Conservation (phyloP, 2,113 vertebrate genomes). For the Mustelus asterias region DNA sequence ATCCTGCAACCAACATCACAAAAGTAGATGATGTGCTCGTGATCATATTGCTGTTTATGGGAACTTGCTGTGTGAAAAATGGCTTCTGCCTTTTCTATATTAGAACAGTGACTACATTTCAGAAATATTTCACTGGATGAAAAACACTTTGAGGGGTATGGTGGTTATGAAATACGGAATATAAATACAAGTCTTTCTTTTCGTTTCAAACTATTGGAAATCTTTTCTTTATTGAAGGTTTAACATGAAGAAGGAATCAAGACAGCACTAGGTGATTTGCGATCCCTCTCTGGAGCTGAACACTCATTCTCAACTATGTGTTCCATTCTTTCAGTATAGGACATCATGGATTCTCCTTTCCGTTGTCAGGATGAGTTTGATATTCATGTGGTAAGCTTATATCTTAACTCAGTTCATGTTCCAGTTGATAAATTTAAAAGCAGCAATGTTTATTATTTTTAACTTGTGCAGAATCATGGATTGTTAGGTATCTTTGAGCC, state of each 20-base stretch:
- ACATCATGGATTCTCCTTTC: slow-evolving; percentile 88
- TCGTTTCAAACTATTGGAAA: too few relatives aligned
- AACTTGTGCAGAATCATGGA: neutral
- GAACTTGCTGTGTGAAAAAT: too few relatives aligned
- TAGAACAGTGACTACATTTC: too few relatives aligned
- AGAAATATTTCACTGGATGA: too few relatives aligned
- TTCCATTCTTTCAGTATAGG: slow-evolving; percentile 87
- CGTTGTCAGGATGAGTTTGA: slow-evolving; percentile 96
- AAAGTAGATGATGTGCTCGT: too few relatives aligned
- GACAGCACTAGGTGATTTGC: slow-evolving; percentile 68
- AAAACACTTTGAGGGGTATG: too few relatives aligned
- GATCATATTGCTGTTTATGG: too few relatives aligned
- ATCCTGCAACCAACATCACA: too few relatives aligned
- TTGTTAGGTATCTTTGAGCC: neutral
- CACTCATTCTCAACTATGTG: slow-evolving; percentile 95
- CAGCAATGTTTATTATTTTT: neutral
- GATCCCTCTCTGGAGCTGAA: slow-evolving; percentile 85
- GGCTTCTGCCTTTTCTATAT: too few relatives aligned
- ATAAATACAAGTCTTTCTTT: too few relatives aligned
- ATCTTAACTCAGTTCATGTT: neutral
- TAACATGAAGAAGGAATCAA: slow-evolving; percentile 76
- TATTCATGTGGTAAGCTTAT: slow-evolving; percentile 55
- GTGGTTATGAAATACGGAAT: too few relatives aligned
- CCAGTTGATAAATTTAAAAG: neutral
- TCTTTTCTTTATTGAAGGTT: slow-evolving; percentile 58